A percentile compares a stretch with the other conserved stretches of the same genome.
These are phyloP conservation scores for Sesamia nonagrioides DNA, from an alignment of 1,140 invertebrate genomes.

Conservation along the genomic window DNA sequence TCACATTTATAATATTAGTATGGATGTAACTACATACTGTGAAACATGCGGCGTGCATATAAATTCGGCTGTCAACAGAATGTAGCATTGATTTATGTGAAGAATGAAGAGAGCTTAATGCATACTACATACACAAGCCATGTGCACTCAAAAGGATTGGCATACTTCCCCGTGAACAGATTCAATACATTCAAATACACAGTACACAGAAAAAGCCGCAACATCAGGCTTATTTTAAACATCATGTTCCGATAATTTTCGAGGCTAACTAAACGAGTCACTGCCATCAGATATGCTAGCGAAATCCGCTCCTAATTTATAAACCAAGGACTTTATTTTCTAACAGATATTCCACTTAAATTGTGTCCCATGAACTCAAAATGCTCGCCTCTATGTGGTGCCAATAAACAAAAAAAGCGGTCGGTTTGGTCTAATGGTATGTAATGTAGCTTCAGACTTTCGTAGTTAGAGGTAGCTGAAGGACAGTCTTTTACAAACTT, in stretches of 20 bases:
- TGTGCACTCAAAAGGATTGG: background rate
- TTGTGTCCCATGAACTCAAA: background rate
- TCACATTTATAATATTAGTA: no score
- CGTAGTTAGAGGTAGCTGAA: background rate
- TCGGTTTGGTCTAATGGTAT: conserved; percentile 16
- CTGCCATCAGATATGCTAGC: background rate
- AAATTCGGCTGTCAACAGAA: conserved; percentile 14
- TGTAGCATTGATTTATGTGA: background rate
- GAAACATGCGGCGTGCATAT: conserved; percentile 4
- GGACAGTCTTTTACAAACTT: conserved; percentile 2
- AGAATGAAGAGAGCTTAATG: background rate
- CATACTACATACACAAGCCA: background rate
- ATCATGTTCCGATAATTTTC: background rate
- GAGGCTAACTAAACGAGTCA: background rate
- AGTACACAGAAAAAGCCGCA: background rate
- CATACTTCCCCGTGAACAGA: background rate
- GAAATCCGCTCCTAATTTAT: background rate
- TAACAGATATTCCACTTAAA: background rate
- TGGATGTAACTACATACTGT: no score
- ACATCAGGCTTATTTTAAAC: background rate
- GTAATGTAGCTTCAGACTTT: background rate
- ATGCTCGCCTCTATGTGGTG: background rate
- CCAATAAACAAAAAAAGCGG: conserved; percentile 1
- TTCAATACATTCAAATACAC: no score
- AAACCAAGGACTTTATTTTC: background rate